Evolutionary conservation across 2,888 invertebrate species (phyloP).

Genomic region (Quadriops clusia): DNA sequence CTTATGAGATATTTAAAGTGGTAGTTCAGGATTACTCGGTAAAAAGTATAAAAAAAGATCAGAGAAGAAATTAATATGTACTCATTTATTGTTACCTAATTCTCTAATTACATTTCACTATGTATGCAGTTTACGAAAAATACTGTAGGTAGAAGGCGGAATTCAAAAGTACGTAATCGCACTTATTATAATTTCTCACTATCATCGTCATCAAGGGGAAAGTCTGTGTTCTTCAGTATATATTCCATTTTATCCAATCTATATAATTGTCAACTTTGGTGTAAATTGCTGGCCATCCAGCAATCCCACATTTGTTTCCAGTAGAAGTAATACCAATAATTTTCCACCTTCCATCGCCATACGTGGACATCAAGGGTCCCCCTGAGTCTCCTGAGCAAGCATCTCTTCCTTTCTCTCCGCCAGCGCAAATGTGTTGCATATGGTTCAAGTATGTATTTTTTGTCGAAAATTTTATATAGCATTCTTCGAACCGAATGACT

Average conservation of each 20-base stretch:
- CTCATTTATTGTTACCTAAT: too few relatives aligned
- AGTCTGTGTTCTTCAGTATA: too few relatives aligned
- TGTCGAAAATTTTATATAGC: slow-evolving; percentile 4
- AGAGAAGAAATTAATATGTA: too few relatives aligned
- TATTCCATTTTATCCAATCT: slow-evolving; percentile 42
- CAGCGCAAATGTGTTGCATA: slow-evolving; percentile 57
- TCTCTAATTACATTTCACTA: too few relatives aligned
- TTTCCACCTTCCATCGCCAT: slow-evolving; percentile 41
- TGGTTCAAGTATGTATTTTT: slow-evolving; percentile 5
- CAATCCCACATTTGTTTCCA: slow-evolving; percentile 49
- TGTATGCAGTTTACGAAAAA: too few relatives aligned
- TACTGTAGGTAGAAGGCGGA: too few relatives aligned
- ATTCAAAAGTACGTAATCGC: too few relatives aligned
- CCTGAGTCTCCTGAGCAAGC: slow-evolving; percentile 65
- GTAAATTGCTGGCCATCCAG: slow-evolving; percentile 52
- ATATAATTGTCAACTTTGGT: slow-evolving; percentile 46
- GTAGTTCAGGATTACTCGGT: too few relatives aligned
- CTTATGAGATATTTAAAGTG: too few relatives aligned
- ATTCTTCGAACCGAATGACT: slow-evolving; percentile 28
- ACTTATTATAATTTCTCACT: too few relatives aligned
- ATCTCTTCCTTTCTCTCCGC: slow-evolving; percentile 52
- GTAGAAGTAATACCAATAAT: slow-evolving; percentile 55
- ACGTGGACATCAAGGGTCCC: slow-evolving; percentile 54
- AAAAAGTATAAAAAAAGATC: too few relatives aligned
- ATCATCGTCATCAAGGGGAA: too few relatives aligned